Evolutionary conservation across 1,140 invertebrate genomes (phyloP), one percentile per base, ranked within the genome.

Genomic region (Delia radicum): DNA sequence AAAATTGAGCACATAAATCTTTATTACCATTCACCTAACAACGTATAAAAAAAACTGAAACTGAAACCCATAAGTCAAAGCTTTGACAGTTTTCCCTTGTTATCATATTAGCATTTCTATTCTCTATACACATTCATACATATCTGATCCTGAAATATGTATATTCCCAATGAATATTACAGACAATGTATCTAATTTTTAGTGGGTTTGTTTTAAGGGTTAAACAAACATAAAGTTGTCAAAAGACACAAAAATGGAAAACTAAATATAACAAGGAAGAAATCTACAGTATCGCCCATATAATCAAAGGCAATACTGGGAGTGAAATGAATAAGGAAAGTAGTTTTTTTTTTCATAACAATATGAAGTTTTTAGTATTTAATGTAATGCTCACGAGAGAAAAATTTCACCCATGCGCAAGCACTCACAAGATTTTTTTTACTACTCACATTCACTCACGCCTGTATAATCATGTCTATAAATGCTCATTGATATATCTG

Each of bases 21-120:
- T 69, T 69, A 69, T 69, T 69, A 69, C 29, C 29, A 69, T 55
- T 21, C 65, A 33, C 33, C 21, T 18, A 55, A 18, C 65, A 33
- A 33, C 3, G 33, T 33, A n/a, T 33, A 33, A 15, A 31, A 65
- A 65, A 65, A 65, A 27, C 13, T 6, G 62, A 65, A 65, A 65
- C 28, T 65, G n/a, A 33, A 21, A 33, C 28, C 33, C 31, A 69
- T 69, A 69, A 69, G 65, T 69, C 65, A 69, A 69, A 69, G 65
- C 65, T 69, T 69, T 69, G 65, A 69, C 65, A 69, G 29, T 29
- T 69, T 69, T 69, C 65, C 65, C 65, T 69, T 69, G 65, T 69
- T 69, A 69, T 69, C 65, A 69, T 29, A 69, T 69, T 69, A 69
- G 65, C 65, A 69, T 69, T 69, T 69, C 29, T 15, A 33, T 24